Base-by-base conservation (phyloP, 2,888 invertebrate species). In the Pollenia amentaria region DNA sequence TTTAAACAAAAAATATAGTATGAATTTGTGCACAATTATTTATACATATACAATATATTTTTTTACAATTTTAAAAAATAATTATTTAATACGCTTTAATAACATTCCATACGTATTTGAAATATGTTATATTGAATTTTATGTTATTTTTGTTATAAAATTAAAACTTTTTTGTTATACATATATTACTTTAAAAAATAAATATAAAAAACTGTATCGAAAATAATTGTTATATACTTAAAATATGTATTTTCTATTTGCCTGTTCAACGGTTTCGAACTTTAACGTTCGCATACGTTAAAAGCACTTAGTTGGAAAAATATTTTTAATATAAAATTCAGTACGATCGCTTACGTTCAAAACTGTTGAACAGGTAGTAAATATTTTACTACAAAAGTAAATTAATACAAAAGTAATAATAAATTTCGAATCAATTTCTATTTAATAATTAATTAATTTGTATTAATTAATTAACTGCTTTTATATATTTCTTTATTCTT, bases 11-110 rank as follows among this genome's bases (percentile, higher is more conserved):
- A 46, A 12, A 57, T 44, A 40, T 72, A 65, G 57, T 60, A 85
- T 85, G 70, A 78, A 73, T 78, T 73, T 69, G 51, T 69, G 85
- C 83, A 84, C 84, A 84, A 83, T 42, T 79, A 75, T 72, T 72
- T 38, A 79, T 14, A 75, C 9, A 57, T 6, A 42, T 62, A 70
- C 1, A 53, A 57, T 21, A 57, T 67, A 44, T 75, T 53, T 84
- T 67, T 75, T 42, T 69, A 46, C 7, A 14, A 60, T 44, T n/a
- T 67, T 42, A 42, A 1, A 46, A 21, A 67, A 14, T 64, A 44
- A 55, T n/a, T 55, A 57, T 12, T 73, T 70, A 64, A 67, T 72
- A 65, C 60, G 67, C 21, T 64, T 64, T 65, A 77, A 48, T 72
- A 72, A 84, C 9, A 67, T 84, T 87, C 84, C 84, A 77, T 76